Evolutionary conservation across 1,140 invertebrate genomes (phyloP), one percentile per base, ranked within the genome.

Genomic region (Anagrus nilaparvatae): DNA sequence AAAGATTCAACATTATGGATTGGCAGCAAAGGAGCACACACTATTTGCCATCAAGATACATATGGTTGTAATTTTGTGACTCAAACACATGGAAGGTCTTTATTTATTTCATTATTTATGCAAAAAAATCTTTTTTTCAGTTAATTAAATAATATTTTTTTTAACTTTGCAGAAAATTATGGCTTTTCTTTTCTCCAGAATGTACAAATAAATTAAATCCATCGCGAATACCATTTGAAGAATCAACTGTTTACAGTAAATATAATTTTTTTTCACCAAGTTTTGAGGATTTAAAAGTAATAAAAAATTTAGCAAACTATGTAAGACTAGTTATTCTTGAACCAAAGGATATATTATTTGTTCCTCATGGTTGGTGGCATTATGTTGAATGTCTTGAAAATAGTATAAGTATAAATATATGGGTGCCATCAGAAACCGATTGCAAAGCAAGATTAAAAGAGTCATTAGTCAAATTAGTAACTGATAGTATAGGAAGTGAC

Each of bases 301-400:
- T 57, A 33, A 50, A 41, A 37, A 45, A 34, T 32, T n/a, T n/a
- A n/a, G 27, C 43, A 34, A 37, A 46, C n/a, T 50, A 33, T 19
- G 40, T 56, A 30, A 58, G 70, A 67, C 66, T 74, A 21, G 69
- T 89, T 14, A 73, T 67, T 17, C 66, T 97, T 20, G 70, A 82
- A 33, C 78, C 87, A 7, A 90, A 89, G 3, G 87, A 97, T 70
- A 81, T 91, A 5, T 63, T 97, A 8, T 78, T 87, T 57, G 82
- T 97, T 2, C 93, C 93, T 6, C 74, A 75, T 50, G 79, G 86
- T 37, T 97, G 92, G 92, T 97, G 93, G 93, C 93, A 97, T 73
- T 94, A 86, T 70, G 93, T 96, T 5, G 84, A 92, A 63, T 84
- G 85, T 53, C 54, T 85, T 30, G 76, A 79, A 44, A 64, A 72